phyloP scores from a whole-genome alignment of 2,113 vertebrate species.

The Numenius arquata region DNA sequence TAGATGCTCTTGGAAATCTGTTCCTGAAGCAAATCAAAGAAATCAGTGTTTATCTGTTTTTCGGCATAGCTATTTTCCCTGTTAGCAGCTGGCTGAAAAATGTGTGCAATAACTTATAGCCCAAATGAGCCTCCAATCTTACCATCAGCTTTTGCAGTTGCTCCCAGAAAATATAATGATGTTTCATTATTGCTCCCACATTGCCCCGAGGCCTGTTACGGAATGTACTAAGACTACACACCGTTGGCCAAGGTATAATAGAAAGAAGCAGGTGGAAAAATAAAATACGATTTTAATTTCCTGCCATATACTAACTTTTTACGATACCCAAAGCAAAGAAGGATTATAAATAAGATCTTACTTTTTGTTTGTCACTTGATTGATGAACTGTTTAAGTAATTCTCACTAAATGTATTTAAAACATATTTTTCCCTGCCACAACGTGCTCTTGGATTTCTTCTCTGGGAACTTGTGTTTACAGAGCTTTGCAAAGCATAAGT shows the following conservation, averaged over 20 bases:
- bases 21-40: background rate
- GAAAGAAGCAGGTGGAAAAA: slow-evolving; percentile 53
- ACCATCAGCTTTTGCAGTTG: background rate
- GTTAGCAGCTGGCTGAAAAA: background rate
- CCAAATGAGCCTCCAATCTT: background rate
- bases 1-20: background rate
- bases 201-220: background rate
- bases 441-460: slow-evolving; percentile 34
- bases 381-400: slow-evolving; percentile 46
- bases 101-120: background rate
- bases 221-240: background rate
- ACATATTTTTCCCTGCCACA: slow-evolving; percentile 1
- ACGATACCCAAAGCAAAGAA: background rate
- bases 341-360: slow-evolving; percentile 3
- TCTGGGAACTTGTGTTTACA: slow-evolving; percentile 39
- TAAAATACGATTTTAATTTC: slow-evolving; percentile 35
- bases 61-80: background rate
- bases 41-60: background rate
- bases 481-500: slow-evolving; percentile 14
- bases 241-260: background rate
- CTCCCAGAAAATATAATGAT: background rate
- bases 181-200: background rate
- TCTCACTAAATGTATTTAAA: slow-evolving; percentile 39
- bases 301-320: background rate
- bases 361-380: slow-evolving; percentile 46